Conservation (phyloP, 92 coral and sea anemone genomes). For the Micromussa lordhowensis region DNA sequence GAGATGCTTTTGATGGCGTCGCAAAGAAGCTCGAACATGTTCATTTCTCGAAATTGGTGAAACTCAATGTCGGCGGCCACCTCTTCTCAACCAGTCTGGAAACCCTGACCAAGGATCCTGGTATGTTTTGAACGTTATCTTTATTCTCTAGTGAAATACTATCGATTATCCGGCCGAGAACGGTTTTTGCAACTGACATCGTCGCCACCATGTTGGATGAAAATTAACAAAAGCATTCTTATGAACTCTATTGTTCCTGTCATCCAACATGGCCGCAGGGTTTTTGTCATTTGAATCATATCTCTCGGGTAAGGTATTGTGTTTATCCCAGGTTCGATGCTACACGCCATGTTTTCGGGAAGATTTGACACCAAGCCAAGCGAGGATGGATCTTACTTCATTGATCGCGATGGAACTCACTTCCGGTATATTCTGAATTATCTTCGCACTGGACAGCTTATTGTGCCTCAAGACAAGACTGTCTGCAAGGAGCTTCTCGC, state of each 20-base stretch:
- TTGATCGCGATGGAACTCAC: conserved; percentile 80
- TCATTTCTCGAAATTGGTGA: background rate
- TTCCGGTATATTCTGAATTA: conserved; percentile 74
- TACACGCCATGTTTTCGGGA: too few species aligned
- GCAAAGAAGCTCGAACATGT: conserved; percentile 6
- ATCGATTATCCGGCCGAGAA: too few species aligned
- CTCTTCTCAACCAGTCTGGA: conserved; percentile 1
- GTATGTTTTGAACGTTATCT: background rate
- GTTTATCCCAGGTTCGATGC: too few species aligned
- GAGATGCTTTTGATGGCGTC: background rate
- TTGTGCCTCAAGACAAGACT: conserved; percentile 54
- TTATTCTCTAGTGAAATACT: background rate
- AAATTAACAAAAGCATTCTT: too few species aligned
- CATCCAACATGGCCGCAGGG: too few species aligned
- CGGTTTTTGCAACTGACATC: too few species aligned
- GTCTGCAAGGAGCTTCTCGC: conserved; percentile 51
- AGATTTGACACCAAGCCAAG: too few species aligned
- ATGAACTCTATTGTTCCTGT: too few species aligned
- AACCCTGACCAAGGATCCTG: conserved; percentile 1
- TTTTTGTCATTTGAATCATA: too few species aligned
- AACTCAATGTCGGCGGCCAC: conserved; percentile 5
- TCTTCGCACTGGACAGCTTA: conserved; percentile 68
- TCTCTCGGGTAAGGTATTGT: too few species aligned
- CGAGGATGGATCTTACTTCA: too few species aligned
- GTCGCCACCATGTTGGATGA: too few species aligned